phyloP scores from a whole-genome alignment of 2,113 vertebrate species.

The Orthonyx spaldingii region DNA sequence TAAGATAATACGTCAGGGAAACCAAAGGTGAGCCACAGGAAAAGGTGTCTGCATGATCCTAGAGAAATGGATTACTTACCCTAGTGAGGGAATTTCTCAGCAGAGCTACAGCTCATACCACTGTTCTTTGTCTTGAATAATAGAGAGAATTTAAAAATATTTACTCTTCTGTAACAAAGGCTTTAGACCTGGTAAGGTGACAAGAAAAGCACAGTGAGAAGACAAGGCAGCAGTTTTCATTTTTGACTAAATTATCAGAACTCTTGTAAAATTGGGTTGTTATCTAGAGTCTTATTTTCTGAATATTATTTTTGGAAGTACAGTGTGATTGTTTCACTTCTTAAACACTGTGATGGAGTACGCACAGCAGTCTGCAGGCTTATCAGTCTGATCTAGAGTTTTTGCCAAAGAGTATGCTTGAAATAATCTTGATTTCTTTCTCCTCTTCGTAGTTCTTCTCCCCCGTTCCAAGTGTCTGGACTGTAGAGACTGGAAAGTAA shows the following conservation, averaged over 20 bases:
- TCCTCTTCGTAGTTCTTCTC: not conserved
- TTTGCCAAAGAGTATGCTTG: not conserved
- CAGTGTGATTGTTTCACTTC: not conserved
- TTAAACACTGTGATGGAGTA: not conserved
- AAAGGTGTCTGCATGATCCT: not conserved
- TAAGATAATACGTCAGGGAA: not conserved
- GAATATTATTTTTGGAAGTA: conserved; percentile 27
- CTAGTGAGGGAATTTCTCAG: not conserved
- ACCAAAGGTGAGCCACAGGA: not conserved
- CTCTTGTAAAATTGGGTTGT: not conserved
- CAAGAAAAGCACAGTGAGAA: not conserved
- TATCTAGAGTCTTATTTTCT: not conserved
- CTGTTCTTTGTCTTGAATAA: not conserved
- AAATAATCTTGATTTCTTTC: not conserved
- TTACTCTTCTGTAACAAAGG: not conserved
- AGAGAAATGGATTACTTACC: not conserved
- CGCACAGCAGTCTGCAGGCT: not conserved
- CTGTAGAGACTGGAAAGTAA: not conserved
- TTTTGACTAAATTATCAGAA: not conserved
- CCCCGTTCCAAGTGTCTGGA: not conserved
- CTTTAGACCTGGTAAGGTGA: not conserved
- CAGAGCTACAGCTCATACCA: not conserved
- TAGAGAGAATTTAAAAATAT: not conserved
- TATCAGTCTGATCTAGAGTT: conserved; percentile 9
- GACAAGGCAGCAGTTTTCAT: not conserved